These are phyloP conservation scores for Silurus asotus DNA, from an alignment of 2,113 vertebrate species.

Conservation along the genomic window DNA sequence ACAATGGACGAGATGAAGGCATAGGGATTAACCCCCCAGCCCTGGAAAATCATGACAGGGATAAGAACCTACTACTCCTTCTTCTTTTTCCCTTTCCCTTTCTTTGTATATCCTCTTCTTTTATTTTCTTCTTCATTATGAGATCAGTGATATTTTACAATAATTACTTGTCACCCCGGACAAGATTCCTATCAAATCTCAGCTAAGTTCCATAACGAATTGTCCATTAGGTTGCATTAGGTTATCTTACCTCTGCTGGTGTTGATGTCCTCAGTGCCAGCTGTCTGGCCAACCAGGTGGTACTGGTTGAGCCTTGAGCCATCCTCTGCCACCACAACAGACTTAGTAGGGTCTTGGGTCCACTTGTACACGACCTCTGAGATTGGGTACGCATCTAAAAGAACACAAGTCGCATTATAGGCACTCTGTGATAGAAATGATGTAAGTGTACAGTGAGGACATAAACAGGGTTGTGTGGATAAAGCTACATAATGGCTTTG, in stretches of 20 bases:
- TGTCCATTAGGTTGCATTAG: neutral
- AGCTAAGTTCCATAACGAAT: neutral
- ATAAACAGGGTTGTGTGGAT: neutral
- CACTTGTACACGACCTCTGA: slow-evolving; percentile 94
- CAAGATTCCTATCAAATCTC: neutral
- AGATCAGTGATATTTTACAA: neutral
- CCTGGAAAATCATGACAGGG: slow-evolving; percentile 67
- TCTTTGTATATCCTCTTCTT: slow-evolving; percentile 2
- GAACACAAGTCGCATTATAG: slow-evolving; percentile 1
- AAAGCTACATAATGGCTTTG: neutral
- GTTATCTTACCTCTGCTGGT: slow-evolving; percentile 91
- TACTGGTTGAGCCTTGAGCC: slow-evolving; percentile 96
- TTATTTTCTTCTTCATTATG: slow-evolving; percentile 39
- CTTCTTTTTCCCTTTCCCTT: slow-evolving; percentile 5
- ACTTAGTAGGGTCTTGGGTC: slow-evolving; percentile 85
- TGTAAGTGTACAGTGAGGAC: neutral
- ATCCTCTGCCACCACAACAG: slow-evolving; percentile 93
- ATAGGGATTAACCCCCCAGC: slow-evolving; percentile 74
- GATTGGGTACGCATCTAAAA: slow-evolving; percentile 90
- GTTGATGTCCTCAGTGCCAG: slow-evolving; percentile 88
- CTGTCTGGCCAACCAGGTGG: slow-evolving; percentile 89
- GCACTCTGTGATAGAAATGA: neutral
- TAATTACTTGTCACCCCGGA: neutral
- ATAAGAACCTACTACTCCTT: slow-evolving; percentile 68
- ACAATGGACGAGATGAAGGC: slow-evolving; percentile 67